Base-by-base conservation (phyloP, 2,888 invertebrate species). In the Nasonia oneida region DNA sequence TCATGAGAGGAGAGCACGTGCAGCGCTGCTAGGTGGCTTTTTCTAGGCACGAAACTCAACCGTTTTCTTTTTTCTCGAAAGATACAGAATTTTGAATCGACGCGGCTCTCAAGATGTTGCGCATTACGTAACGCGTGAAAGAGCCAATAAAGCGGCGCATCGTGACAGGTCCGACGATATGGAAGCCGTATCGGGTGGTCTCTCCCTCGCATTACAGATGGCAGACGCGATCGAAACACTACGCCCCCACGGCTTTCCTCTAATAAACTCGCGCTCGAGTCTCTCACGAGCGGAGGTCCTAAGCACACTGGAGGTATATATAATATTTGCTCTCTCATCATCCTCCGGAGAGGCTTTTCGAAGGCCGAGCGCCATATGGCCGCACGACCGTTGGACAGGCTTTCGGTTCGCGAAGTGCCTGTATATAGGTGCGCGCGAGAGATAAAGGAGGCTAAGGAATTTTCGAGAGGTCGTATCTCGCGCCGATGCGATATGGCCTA, bases 311-410 rank as follows among this genome's bases (percentile, higher is more conserved):
- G 78, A 80, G 33, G 37, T 42, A 23, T 14, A 50, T 42, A 23
- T 14, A 50, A 29, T 47, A 39, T 81, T 61, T 39, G 71, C 73
- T 42, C 14, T 73, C 81, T 73, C 81, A 8, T 33, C 71, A 71
- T 42, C 53, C 2, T 42, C 61, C 74, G 14, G 50, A 12, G 50
- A 18, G 70, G 39, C n/a, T 71, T 80, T 23, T 3, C 42, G 42
- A 67, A 70, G 42, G 74, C 23, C 79, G 76, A 50, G 79, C 79
- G 75, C 84, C 84, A 84, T 74, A 80, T 84, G 84, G 84, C 33
- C 14, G 39, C 14, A 37, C 80, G 84, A 75, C 84, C 80, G 79
- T 84, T 84, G 79, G 64, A 42, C 23, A 8, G 8, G 18, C n/a
- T 61, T 61, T 61, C 12, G 50, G 53, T 75, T n/a, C 67, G 29